phyloP scores from a whole-genome alignment of 2,888 invertebrate species.

The Chamaedrilus cognettii region DNA sequence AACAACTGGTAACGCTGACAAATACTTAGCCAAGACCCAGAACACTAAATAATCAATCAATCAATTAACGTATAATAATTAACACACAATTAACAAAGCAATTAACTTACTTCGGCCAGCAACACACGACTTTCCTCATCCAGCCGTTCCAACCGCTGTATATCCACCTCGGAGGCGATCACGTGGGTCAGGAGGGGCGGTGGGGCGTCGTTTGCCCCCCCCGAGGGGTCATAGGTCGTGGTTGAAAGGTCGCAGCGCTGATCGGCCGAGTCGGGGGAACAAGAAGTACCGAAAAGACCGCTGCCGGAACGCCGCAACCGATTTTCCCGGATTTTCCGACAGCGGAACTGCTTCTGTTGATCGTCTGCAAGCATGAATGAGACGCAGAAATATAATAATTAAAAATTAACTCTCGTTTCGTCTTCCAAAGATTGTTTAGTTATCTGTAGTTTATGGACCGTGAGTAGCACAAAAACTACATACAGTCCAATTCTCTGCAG shows the following conservation, averaged over 20 bases:
- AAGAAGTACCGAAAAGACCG: not conserved
- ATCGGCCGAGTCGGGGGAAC: not conserved
- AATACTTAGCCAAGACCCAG: no score
- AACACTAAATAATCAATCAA: not conserved
- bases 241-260: not conserved
- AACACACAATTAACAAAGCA: not conserved
- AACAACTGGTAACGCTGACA: no score
- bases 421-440: no score
- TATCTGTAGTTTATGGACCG: no score
- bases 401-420: no score
- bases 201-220: not conserved
- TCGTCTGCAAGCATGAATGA: conserved; percentile 51
- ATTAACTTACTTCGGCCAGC: not conserved
- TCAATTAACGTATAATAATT: no score
- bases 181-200: conserved; percentile 27
- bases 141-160: conserved; percentile 8
- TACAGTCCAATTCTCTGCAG: no score
- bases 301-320: conserved; percentile 41
- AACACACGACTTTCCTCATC: not conserved
- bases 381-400: no score
- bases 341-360: conserved; percentile 48
- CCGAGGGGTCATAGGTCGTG: not conserved
- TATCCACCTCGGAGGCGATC: conserved; percentile 22
- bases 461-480: no score
- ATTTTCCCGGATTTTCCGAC: conserved; percentile 52